phyloP scores from a whole-genome alignment of 2,797 vertebrate species.

The Artibeus lituratus region DNA sequence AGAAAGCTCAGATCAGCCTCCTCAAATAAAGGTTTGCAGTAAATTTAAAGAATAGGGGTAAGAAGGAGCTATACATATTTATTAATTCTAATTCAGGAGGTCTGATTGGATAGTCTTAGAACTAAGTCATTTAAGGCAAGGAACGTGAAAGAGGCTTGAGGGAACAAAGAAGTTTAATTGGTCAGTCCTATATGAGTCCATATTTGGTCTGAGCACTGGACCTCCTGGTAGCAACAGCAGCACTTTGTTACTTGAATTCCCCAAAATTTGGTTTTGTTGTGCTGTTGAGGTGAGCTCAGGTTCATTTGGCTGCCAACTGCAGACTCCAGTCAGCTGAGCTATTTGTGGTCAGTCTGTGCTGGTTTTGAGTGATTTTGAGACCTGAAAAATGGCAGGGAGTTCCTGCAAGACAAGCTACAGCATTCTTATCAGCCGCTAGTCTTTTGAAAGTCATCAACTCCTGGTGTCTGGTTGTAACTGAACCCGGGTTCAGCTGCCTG shows the following conservation, averaged over 20 bases:
- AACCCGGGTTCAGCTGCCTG: neutral
- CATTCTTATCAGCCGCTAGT: neutral
- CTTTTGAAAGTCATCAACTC: neutral
- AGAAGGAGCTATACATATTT: neutral
- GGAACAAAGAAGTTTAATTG: neutral
- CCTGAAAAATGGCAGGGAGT: neutral
- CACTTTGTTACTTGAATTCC: neutral
- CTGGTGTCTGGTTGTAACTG: neutral
- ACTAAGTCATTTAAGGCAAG: neutral
- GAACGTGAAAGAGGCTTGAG: neutral
- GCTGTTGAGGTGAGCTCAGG: neutral
- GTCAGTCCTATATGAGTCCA: neutral
- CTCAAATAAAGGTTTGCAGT: neutral
- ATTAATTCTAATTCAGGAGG: neutral
- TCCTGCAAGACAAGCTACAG: neutral
- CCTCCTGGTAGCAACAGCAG: neutral
- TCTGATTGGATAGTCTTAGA: neutral
- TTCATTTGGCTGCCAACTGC: neutral
- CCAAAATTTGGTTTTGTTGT: neutral
- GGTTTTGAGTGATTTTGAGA: neutral
- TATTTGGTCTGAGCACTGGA: neutral
- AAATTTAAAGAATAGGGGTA: neutral
- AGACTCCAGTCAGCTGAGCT: neutral
- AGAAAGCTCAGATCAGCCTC: neutral
- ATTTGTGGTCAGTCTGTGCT: neutral